These are phyloP conservation scores for Salvelinus namaycush DNA, from an alignment of 2,113 vertebrate genomes.

Conservation along the genomic window DNA sequence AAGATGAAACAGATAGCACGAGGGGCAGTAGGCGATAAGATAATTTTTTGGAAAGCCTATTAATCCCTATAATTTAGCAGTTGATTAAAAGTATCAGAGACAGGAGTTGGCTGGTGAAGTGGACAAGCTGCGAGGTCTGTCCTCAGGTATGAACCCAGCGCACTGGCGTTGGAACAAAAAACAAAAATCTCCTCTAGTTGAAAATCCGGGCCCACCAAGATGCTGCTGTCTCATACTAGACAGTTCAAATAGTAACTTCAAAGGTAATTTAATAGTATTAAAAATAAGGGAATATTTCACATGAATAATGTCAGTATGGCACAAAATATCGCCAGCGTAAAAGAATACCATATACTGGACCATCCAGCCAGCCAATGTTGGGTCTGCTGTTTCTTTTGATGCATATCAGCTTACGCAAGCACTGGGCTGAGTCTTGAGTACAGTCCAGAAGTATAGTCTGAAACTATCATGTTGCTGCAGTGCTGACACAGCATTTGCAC, in stretches of 20 bases:
- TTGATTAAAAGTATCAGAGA: conserved; percentile 59
- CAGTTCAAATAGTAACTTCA: background rate
- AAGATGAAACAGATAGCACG: conserved; percentile 36
- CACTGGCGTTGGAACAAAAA: background rate
- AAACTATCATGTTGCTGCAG: conserved; percentile 40
- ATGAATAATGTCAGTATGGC: background rate
- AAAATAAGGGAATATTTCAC: background rate
- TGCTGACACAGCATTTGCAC: conserved; percentile 49
- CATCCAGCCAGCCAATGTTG: conserved; percentile 18
- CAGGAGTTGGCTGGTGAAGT: conserved; percentile 51
- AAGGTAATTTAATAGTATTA: background rate
- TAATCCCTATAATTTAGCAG: conserved; percentile 64
- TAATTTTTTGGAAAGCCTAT: conserved; percentile 40
- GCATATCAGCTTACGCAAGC: conserved; percentile 36
- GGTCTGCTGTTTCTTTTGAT: conserved; percentile 28
- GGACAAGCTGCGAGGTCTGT: conserved; percentile 17
- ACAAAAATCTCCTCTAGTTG: background rate
- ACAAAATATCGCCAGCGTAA: background rate
- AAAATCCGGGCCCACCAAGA: background rate
- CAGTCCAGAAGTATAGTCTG: conserved; percentile 10
- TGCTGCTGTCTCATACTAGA: background rate
- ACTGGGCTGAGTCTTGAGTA: conserved; percentile 20
- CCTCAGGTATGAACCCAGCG: conserved; percentile 45
- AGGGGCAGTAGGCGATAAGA: conserved; percentile 41
- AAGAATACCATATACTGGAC: background rate